Conservation (phyloP, 2,113 vertebrate genomes). For the Chauna torquata region DNA sequence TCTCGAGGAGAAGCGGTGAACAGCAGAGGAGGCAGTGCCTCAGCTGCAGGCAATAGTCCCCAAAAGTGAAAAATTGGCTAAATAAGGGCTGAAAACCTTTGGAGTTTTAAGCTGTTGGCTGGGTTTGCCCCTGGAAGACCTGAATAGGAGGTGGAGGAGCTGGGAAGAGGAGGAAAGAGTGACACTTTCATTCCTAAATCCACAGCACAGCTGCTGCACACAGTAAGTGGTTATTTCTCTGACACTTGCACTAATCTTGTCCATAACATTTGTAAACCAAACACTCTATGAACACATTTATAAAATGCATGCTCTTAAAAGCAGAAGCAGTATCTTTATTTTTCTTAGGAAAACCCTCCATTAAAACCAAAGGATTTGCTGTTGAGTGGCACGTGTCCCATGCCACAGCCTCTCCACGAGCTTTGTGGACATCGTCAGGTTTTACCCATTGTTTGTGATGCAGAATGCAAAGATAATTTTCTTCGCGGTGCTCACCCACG, state of each 20-base stretch:
- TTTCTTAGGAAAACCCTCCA: neutral
- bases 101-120: neutral
- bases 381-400: neutral
- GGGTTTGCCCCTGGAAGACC: neutral
- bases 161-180: neutral
- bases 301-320: neutral
- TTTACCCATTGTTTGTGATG: neutral
- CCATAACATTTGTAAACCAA: neutral
- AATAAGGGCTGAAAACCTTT: neutral
- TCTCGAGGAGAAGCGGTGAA: neutral
- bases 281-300: no score
- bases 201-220: neutral
- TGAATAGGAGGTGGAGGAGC: neutral
- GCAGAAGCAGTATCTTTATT: neutral
- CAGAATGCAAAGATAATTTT: neutral
- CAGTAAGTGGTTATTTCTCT: neutral
- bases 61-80: neutral
- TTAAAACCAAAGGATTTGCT: neutral
- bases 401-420: neutral
- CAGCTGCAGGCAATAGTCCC: neutral
- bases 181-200: neutral
- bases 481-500: neutral
- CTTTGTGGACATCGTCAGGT: rapidly evolving
- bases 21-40: neutral
- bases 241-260: neutral